Evolutionary conservation across 2,888 invertebrate genomes (phyloP), one percentile per base, ranked within the genome.

Genomic region (Diadegma fenestrale): DNA sequence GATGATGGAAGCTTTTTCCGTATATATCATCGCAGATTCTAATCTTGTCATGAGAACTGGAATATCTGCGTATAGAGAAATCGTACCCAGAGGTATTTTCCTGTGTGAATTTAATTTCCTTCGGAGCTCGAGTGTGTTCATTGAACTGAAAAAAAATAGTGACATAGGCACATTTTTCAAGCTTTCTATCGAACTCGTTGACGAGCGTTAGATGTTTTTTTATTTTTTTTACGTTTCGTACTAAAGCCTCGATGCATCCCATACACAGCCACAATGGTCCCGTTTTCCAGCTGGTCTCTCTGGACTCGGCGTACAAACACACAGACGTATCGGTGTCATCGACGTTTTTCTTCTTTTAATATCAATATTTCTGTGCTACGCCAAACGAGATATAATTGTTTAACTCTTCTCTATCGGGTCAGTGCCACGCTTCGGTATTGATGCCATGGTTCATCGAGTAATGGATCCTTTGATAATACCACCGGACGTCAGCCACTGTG

Each of bases 401-500:
- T 48, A 71, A 17, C 26, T 41, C 19, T 37, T 30, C 45, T 19
- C 48, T 51, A 51, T 45, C 33, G 26, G 37, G 54, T 64, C 72
- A 63, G 63, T 26, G 26, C 1, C 22, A n/a, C 26, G 22, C 68
- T 54, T 10, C 12, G 37, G 6, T 33, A 48, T 73, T 26, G 45
- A 63, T 63, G 6, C n/a, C n/a, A 63, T 54, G 69, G 71, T 71
- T 84, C 68, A 84, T 84, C 75, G 61, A 75, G 83, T 80, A 84
- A 84, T 84, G 83, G 79, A 76, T 69, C 75, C 83, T 84, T 84
- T 80, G 83, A 80, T 48, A 58, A 78, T 54, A 58, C 48, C 12
- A 64, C 19, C 54, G 17, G 64, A 26, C n/a, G 17, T 64, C 51
- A 63, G 19, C 19, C 41, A 30, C 8, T 30, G 45, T 14, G 58